Conservation (phyloP, 2,888 invertebrate genomes). For the Macrosiphum euphorbiae region DNA sequence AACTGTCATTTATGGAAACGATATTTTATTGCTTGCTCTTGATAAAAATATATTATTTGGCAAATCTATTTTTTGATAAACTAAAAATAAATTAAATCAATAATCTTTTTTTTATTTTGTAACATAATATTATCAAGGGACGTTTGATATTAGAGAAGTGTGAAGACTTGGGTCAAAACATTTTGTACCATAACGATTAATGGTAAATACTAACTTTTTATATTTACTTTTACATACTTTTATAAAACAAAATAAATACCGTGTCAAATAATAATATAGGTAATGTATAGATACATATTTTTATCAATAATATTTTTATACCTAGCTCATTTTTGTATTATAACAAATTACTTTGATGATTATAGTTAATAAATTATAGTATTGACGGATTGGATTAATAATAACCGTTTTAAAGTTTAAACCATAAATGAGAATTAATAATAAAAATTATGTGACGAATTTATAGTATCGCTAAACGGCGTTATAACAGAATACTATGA, state of each 20-base stretch:
- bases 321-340: too few species aligned
- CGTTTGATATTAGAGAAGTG: not conserved
- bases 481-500: not conserved
- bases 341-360: too few species aligned
- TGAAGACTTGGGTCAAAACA: too few species aligned
- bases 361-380: not conserved
- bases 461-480: not conserved
- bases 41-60: not conserved
- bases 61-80: not conserved
- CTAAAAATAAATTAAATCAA: not conserved
- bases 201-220: too few species aligned
- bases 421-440: not conserved
- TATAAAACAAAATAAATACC: too few species aligned
- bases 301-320: too few species aligned
- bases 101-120: not conserved
- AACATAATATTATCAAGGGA: not conserved
- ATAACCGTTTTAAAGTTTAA: not conserved
- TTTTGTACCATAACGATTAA: too few species aligned
- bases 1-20: not conserved
- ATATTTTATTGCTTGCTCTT: not conserved
- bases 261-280: too few species aligned
- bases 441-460: not conserved
- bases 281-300: too few species aligned
- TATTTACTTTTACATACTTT: too few species aligned
- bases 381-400: not conserved